Evolutionary conservation across 2,797 vertebrate species (phyloP).

Genomic region (Peromyscus melanophrys): DNA sequence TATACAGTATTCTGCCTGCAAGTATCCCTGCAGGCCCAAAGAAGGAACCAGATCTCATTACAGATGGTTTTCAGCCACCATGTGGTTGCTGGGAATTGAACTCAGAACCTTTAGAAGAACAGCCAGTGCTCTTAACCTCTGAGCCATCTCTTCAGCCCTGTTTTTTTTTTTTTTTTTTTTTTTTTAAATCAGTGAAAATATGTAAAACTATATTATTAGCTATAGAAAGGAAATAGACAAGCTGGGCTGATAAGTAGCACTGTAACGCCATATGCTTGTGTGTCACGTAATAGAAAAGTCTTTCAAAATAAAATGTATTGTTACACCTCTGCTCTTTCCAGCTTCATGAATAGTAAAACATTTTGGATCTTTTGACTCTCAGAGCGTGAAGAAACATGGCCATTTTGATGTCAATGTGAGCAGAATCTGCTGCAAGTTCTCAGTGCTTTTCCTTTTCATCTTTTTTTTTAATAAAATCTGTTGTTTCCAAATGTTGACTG

Average conservation of each 20-base stretch:
- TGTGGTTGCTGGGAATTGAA: too few relatives aligned
- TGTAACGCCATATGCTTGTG: slow-evolving; percentile 29
- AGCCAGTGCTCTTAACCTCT: too few relatives aligned
- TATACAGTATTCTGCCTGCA: too few relatives aligned
- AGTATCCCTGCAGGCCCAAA: too few relatives aligned
- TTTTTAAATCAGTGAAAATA: slow-evolving; percentile 61
- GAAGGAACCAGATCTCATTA: too few relatives aligned
- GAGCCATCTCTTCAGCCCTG: too few relatives aligned
- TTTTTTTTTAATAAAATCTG: slow-evolving; percentile 89
- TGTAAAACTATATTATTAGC: slow-evolving; percentile 48
- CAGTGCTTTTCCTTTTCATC: slow-evolving; percentile 90
- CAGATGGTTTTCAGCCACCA: too few relatives aligned
- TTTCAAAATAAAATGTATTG: slow-evolving; percentile 75
- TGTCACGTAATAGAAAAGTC: slow-evolving; percentile 79
- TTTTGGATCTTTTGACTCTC: slow-evolving; percentile 88
- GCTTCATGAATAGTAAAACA: slow-evolving; percentile 78
- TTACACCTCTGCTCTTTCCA: slow-evolving; percentile 58
- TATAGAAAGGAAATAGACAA: slow-evolving; percentile 65
- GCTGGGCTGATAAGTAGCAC: not conserved
- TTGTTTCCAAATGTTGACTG: slow-evolving; percentile 89
- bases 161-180: slow-evolving; percentile 50
- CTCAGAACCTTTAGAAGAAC: too few relatives aligned
- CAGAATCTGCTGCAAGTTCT: slow-evolving; percentile 88
- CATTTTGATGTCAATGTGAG: slow-evolving; percentile 86
- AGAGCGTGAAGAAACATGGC: slow-evolving; percentile 91